Evolutionary conservation across 2,113 vertebrate genomes (phyloP), one percentile per base, ranked within the genome.

Genomic region (Acanthochromis polyacanthus): DNA sequence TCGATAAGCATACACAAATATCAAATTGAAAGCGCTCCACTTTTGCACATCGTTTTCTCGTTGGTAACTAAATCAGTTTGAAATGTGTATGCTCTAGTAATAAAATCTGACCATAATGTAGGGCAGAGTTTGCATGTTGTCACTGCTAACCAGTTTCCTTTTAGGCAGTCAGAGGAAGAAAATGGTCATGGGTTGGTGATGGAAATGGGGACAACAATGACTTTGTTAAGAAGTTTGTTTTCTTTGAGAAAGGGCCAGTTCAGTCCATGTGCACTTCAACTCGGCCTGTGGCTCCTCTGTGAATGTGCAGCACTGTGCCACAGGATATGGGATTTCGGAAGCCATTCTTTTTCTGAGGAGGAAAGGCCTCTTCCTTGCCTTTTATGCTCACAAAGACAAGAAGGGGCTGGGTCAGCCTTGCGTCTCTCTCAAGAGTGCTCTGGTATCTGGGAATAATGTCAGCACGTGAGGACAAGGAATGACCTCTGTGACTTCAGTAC

Each of bases 331-430:
- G 78, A 36, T 77, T 78, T 73, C 83, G 84, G 86, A 93, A 93
- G 84, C 64, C 90, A 78, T 89, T 91, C 91, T 93, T 90, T 87
- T 82, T 84, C 52, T 45, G 28, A 81, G 74, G 74, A 86, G 80
- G 86, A 88, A 30, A 89, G 81, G 86, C 87, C 87, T 87, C 91
- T 93, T 93, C 92, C 91, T 92, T 88, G 65, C 71, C 88, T 93
- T 93, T 94, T 90, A 93, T 92, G 92, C 89, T 87, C 84, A 93
- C 90, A 95, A 93, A 93, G 90, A 90, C 80, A 74, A 94, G 89
- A 94, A 93, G 85, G 83, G 91, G 88, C 65, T 85, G 87, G 90
- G 92, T 88, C 85, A 52, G 77, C 78, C 65, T 81, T 28, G 15
- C 75, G 73, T 80, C 82, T 78, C 71, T 88, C 87, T 87, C 78